Evolutionary conservation across 2,113 vertebrate genomes (phyloP).

Genomic region (Cheilinus undulatus): DNA sequence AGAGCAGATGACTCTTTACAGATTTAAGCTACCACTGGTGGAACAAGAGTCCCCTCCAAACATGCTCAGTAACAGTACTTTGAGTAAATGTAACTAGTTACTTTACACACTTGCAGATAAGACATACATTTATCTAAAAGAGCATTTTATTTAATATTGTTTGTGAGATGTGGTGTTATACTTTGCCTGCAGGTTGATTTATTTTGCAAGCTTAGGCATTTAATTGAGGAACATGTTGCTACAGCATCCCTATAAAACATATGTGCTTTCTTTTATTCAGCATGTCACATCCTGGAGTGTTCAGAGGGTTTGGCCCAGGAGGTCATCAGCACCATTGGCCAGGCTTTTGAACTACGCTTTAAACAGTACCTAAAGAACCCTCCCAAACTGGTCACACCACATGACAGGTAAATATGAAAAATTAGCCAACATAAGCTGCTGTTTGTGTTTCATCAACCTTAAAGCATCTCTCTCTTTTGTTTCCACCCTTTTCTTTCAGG

Average conservation of each 20-base stretch:
- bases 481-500: conserved; percentile 69
- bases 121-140: no score
- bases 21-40: no score
- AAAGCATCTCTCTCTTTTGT: neutral
- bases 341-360: conserved; percentile 97
- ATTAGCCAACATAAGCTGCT: neutral
- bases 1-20: no score
- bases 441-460: neutral
- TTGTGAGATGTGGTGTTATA: neutral
- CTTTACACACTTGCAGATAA: no score
- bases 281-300: conserved; percentile 97
- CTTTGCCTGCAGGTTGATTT: neutral
- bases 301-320: conserved; percentile 96
- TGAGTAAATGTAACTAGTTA: no score
- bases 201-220: neutral
- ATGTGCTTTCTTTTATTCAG: conserved; percentile 71
- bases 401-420: conserved; percentile 88
- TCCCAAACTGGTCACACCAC: conserved; percentile 96
- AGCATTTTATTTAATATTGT: no score
- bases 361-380: conserved; percentile 99
- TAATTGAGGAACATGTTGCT: conserved; percentile 2
- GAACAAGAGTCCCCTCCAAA: no score
- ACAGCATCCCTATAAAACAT: conserved; percentile 17
- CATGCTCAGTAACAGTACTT: no score
- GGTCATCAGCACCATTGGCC: conserved; percentile 98